These are phyloP conservation scores for Erythrolamprus reginae DNA, from an alignment of 2,113 vertebrate species.

Conservation along the genomic window DNA sequence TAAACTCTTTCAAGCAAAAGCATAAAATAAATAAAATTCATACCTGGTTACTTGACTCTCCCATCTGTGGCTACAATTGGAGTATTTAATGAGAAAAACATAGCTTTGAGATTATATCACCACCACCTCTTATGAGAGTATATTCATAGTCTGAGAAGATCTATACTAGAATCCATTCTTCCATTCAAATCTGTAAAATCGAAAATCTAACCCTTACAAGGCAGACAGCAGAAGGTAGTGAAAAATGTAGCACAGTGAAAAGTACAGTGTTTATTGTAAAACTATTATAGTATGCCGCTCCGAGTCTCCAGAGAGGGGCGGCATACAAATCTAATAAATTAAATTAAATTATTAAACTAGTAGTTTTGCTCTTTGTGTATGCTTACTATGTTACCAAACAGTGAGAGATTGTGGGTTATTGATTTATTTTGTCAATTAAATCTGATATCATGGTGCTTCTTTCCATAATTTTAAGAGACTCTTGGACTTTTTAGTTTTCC, in stretches of 20 bases:
- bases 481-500: not conserved
- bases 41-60: not conserved
- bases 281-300: too few relatives aligned
- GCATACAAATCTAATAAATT: too few relatives aligned
- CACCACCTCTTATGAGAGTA: not conserved
- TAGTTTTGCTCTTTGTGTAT: not conserved
- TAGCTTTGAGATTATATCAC: not conserved
- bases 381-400: not conserved
- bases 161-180: not conserved
- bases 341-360: conserved; percentile 3
- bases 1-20: conserved; percentile 2
- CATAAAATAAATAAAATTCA: not conserved
- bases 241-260: not conserved
- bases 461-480: not conserved
- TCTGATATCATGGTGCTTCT: not conserved
- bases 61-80: not conserved
- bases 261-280: not conserved
- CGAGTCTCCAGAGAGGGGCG: too few relatives aligned
- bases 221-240: conserved; percentile 19
- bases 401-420: not conserved
- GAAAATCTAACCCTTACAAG: not conserved
- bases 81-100: not conserved
- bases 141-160: not conserved
- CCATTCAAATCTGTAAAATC: conserved; percentile 5
- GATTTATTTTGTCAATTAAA: not conserved